Evolutionary conservation across 2,797 vertebrate species (phyloP), one percentile per base, ranked within the genome.

Genomic region (Gymnopithys bicolor): DNA sequence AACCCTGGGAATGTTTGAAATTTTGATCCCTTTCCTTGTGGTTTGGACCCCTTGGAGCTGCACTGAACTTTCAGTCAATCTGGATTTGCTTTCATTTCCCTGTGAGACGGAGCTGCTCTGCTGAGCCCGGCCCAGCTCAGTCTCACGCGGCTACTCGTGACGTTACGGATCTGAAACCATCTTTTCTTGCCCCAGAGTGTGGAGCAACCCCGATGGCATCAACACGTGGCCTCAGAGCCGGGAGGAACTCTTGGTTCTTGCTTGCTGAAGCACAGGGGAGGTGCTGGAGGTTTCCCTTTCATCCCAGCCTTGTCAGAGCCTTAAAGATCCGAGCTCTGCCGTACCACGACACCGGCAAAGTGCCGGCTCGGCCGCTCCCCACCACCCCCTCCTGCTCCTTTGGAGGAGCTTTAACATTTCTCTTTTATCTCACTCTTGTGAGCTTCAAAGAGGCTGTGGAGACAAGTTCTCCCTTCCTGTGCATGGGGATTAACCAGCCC

Each of bases 161-260:
- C 1, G n/a, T 17, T 14, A 1, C 70, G 2, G 7, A 4, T 2
- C 58, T 5, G 25, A 56, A 45, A 48, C 0, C 10, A 0, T 19
- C 14, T 0, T 6, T 43, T 70, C 51, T 24, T 24, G 10, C 75
- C 75, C 78, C 1, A 30, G 33, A 46, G 6, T 1, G 33, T 17
- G 0, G 5, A 24, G 10, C 33, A 37, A 13, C 59, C 27, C 24
- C 3, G 4, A 10, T 2, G 1, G 8, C 66, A 2, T 10, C 1
- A 0, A 3, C 0, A 2, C 0, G 4, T 9, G 53, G 55, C 51
- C 66, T 58, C 21, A 0, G 24, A 18, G 33, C 13, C 2, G 0
- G 62, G 21, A 71, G 51, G 9, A 60, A 2, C 46, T 11, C 25
- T 1, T 5, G 43, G 32, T 7, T 5, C 14, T 9, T 30, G 43